Conservation (phyloP, 92 coral and sea anemone species). For the Porites divaricata region DNA sequence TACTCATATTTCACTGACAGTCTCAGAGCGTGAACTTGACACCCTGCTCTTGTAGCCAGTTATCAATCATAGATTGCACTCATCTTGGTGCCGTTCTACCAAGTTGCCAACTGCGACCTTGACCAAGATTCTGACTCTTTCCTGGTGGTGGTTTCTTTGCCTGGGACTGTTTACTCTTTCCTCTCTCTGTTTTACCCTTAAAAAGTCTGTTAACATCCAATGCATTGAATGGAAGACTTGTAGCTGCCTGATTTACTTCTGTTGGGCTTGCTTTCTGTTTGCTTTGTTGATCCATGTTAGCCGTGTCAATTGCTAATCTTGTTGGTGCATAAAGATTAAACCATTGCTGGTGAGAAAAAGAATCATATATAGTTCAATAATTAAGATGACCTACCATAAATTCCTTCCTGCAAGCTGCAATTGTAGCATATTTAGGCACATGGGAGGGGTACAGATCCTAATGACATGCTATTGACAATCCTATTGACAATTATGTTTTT, state of each 20-base stretch:
- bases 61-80: not conserved
- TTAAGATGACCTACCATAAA: not conserved
- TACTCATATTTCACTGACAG: no score
- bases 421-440: not conserved
- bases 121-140: conserved; percentile 39
- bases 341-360: conserved; percentile 83
- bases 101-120: conserved; percentile 48
- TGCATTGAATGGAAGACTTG: conserved; percentile 63
- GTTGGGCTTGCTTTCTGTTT: conserved; percentile 25
- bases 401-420: not conserved
- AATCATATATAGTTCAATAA: not conserved
- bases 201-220: conserved; percentile 89
- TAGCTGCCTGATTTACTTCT: conserved; percentile 40
- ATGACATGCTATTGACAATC: not conserved
- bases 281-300: conserved; percentile 32
- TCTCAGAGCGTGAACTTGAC: no score
- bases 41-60: no score
- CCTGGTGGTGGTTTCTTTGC: conserved; percentile 66
- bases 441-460: not conserved
- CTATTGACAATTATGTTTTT: not conserved
- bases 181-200: conserved; percentile 84
- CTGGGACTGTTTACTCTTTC: conserved; percentile 71
- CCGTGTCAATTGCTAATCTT: conserved; percentile 81
- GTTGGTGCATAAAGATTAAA: conserved; percentile 95
- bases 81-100: conserved; percentile 50